phyloP scores from a whole-genome alignment of 1,140 invertebrate genomes.

The Lineus longissimus region DNA sequence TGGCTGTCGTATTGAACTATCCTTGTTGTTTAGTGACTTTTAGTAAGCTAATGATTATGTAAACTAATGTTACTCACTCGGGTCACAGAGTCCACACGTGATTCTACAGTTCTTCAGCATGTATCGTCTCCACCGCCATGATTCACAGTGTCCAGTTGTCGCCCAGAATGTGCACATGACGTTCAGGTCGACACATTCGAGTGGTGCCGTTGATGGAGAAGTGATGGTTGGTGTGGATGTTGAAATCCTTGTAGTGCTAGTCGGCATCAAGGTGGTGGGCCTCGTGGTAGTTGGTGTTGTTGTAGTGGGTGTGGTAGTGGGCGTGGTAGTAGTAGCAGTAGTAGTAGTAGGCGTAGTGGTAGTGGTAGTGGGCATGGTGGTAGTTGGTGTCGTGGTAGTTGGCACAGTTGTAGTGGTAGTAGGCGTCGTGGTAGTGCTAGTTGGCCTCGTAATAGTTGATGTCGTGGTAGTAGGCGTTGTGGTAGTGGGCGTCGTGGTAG shows the following conservation, averaged over 20 bases:
- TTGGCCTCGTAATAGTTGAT: slow-evolving; percentile 10
- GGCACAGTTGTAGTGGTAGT: slow-evolving; percentile 10
- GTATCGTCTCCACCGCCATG: no score
- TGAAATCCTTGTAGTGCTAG: slow-evolving; percentile 7
- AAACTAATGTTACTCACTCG: no score
- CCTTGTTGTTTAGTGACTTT: no score
- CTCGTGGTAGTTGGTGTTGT: slow-evolving; percentile 9
- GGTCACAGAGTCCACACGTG: no score
- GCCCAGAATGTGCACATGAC: no score
- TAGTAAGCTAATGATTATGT: no score
- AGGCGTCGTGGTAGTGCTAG: slow-evolving; percentile 9
- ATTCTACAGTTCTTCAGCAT: no score
- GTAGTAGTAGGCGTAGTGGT: neutral
- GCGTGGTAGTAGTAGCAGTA: slow-evolving; percentile 8
- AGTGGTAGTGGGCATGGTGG: neutral
- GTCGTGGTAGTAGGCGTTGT: slow-evolving; percentile 12
- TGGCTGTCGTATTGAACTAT: no score
- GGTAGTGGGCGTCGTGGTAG: slow-evolving; percentile 11
- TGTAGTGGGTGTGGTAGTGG: slow-evolving; percentile 12
- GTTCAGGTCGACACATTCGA: no score
- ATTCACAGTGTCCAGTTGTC: no score
- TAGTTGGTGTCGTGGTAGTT: slow-evolving; percentile 6
- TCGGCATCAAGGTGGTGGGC: slow-evolving; percentile 6
- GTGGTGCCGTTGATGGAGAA: no score
- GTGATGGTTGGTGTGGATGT: neutral